A percentile compares a stretch with the other conserved stretches of the same genome.
phyloP scores from a whole-genome alignment of 2,113 vertebrate species.

The Pachycephala philippinensis region DNA sequence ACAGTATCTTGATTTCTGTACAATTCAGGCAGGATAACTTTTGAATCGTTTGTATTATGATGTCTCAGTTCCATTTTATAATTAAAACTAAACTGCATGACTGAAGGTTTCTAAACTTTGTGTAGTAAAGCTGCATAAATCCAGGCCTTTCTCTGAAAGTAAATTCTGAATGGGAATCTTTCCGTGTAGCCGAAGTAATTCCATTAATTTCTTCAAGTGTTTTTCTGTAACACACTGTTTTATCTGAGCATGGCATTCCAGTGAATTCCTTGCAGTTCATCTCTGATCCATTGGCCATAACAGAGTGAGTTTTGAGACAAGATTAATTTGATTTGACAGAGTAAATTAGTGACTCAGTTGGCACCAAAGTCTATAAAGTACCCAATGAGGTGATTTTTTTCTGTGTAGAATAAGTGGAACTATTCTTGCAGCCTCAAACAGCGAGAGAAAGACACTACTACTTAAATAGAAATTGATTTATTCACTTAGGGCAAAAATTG shows the following conservation, averaged over 20 bases:
- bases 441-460: not conserved
- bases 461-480: conserved; percentile 64
- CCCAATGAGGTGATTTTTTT: not conserved
- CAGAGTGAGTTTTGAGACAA: not conserved
- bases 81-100: not conserved
- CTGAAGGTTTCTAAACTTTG: not conserved
- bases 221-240: not conserved
- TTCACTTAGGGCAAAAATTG: conserved; percentile 33
- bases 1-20: not conserved
- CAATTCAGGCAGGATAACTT: not conserved
- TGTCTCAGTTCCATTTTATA: not conserved
- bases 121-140: not conserved
- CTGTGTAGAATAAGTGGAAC: not conserved
- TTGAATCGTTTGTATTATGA: not conserved
- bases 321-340: conserved; percentile 28
- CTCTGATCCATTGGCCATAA: not conserved
- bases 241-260: not conserved
- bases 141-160: not conserved
- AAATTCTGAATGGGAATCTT: not conserved
- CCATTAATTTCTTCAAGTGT: not conserved
- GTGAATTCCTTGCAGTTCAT: not conserved
- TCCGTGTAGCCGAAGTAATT: not conserved
- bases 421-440: not conserved
- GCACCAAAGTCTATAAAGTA: not conserved
- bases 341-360: not conserved